A percentile compares a stretch with the other conserved stretches of the same genome.
Evolutionary conservation across 2,888 invertebrate species (phyloP).

Genomic region (Hypomecis punctinalis): DNA sequence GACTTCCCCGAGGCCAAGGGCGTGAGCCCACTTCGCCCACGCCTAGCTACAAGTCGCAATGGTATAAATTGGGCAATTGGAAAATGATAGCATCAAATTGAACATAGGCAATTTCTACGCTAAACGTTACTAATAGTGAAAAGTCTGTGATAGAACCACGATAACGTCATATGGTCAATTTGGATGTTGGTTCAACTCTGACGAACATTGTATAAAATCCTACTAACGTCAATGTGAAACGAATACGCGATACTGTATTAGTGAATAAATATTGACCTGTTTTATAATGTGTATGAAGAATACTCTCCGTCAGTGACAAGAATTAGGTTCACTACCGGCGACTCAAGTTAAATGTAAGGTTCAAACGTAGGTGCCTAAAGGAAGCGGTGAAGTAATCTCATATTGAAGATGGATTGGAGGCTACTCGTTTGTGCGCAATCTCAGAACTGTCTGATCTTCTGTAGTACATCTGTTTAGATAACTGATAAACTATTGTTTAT

Average conservation of each 20-base stretch:
- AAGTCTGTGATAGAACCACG: conserved; percentile 5
- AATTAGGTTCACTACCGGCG: neutral
- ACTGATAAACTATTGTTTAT: conserved; percentile 9
- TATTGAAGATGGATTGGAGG: neutral
- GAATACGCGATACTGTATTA: neutral
- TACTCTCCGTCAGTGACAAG: neutral
- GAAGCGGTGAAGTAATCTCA: conserved; percentile 10
- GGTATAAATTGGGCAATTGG: too few species aligned
- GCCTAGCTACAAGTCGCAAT: too few species aligned
- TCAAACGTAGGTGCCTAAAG: neutral
- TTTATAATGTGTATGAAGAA: neutral
- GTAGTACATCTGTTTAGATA: neutral
- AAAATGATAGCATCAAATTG: neutral
- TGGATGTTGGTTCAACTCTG: too few species aligned
- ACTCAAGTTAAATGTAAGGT: neutral
- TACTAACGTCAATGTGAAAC: neutral
- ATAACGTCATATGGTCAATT: neutral
- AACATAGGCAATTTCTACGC: neutral
- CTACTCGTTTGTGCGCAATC: neutral
- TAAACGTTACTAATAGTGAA: neutral
- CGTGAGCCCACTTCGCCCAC: too few species aligned
- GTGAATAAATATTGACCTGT: neutral
- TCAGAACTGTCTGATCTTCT: conserved; percentile 2
- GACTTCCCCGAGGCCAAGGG: too few species aligned
- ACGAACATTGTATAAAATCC: neutral